Base-by-base conservation (phyloP, 2,113 vertebrate species). In the Eulacestoma nigropectus region DNA sequence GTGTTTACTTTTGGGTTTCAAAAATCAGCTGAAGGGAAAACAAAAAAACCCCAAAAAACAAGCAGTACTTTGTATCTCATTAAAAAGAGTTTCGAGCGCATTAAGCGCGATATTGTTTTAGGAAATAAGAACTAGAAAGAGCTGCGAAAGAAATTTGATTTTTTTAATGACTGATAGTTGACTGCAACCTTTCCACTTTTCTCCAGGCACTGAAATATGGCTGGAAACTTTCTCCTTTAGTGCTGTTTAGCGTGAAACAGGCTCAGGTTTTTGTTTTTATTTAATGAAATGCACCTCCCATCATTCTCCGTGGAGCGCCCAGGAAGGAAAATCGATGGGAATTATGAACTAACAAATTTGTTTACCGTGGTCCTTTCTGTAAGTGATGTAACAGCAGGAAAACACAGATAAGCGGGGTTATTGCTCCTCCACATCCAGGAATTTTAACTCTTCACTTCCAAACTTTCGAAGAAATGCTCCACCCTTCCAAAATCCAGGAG, bases 11-110 rank as follows among this genome's bases (percentile, higher is more conserved):
- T 96, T 88, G 39, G 95, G 87, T 94, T 97, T 95, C 76, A 90
- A 94, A 95, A 96, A 88, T 56, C 89, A 97, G 95, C 95, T 95
- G 88, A 96, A 93, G 95, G 95, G 95, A 95, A 95, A 96, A 94
- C 70, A 95, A 91, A 64, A 79, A 63, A 64, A 67, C 16, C 49
- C 63, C 35, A 55, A 79, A 94, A 90, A 80, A 30, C 94, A 95
- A 93, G 81, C 8, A 95, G 90, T 77, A 95, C 88, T 97, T 96
- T 95, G 96, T 96, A 90, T 94, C 95, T 97, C 90, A 96, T 97
- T 97, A 96, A 89, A 78, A 96, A 74, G 52, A 84, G 95, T 90
- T 96, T 72, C 93, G 93, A 72, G 85, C 9, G 1, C 94, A 92
- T 95, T 96, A 93, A 69, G 78, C 41, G 9, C 2, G 47, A 39